These are phyloP conservation scores for Platygyra sinensis DNA, from an alignment of 64 coral and sea anemone genomes.

Conservation along the genomic window DNA sequence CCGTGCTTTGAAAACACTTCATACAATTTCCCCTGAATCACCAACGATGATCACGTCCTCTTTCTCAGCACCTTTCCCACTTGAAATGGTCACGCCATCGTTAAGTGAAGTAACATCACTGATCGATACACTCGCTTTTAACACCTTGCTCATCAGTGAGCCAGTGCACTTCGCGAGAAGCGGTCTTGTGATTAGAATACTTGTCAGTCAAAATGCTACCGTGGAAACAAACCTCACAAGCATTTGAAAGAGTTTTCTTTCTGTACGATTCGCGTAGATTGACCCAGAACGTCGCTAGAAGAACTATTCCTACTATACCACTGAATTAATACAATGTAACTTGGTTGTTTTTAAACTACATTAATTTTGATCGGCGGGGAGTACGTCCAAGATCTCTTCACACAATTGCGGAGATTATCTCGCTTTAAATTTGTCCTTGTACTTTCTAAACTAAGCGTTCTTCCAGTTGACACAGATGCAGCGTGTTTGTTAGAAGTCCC, in stretches of 20 bases:
- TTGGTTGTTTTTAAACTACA: neutral
- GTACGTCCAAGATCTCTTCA: constrained; percentile 46
- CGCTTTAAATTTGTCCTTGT: too few species aligned
- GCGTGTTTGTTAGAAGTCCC: neutral
- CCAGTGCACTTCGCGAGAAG: neutral
- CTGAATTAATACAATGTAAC: too few species aligned
- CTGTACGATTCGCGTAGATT: too few species aligned
- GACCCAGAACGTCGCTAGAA: too few species aligned
- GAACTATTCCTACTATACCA: too few species aligned
- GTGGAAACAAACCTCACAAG: neutral
- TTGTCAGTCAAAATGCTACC: neutral
- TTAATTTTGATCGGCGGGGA: constrained; percentile 50
- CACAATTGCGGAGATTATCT: neutral
- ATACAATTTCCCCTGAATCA: too few species aligned
- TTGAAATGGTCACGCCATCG: neutral
- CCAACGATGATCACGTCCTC: neutral
- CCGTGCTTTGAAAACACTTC: too few species aligned
- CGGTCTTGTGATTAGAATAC: neutral
- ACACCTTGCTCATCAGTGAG: neutral
- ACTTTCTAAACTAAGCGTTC: neutral
- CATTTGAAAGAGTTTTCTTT: too few species aligned
- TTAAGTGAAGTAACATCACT: neutral
- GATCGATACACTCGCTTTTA: neutral
- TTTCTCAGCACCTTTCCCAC: neutral
- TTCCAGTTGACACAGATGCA: neutral